These are phyloP conservation scores for Omphaloscelis lunosa DNA, from an alignment of 2,888 invertebrate genomes.

Conservation along the genomic window DNA sequence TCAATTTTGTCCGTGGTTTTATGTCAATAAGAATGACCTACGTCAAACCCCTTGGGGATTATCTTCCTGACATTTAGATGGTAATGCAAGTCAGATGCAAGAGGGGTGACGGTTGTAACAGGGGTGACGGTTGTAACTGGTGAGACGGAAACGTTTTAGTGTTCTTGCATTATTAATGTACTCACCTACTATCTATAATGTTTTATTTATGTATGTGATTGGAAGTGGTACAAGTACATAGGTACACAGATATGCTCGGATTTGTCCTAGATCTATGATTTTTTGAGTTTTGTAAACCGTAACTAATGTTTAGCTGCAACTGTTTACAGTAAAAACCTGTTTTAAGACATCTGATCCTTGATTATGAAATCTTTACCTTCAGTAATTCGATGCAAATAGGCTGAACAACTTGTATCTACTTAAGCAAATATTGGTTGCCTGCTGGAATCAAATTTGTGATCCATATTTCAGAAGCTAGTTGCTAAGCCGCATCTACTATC, in stretches of 20 bases:
- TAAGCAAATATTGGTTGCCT: not conserved
- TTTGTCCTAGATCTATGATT: not conserved
- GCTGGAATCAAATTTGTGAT: not conserved
- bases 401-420: not conserved
- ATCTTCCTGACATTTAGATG: slow-evolving; percentile 44
- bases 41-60: slow-evolving; percentile 1
- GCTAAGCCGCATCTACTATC: not conserved
- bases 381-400: not conserved
- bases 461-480: not conserved
- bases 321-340: not conserved
- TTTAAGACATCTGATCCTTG: too few relatives aligned
- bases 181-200: slow-evolving; percentile 11
- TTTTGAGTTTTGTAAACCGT: not conserved
- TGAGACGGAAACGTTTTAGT: slow-evolving; percentile 48
- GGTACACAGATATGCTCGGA: not conserved
- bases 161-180: slow-evolving; percentile 51
- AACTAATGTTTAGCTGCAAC: not conserved
- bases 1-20: slow-evolving; percentile 6
- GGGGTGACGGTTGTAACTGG: slow-evolving; percentile 23
- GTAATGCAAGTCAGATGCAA: slow-evolving; percentile 54
- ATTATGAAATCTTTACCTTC: not conserved
- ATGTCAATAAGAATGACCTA: slow-evolving; percentile 11
- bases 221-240: slow-evolving; percentile 16
- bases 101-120: slow-evolving; percentile 44
- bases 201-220: slow-evolving; percentile 46